A percentile compares a stretch with the other conserved stretches of the same genome.
phyloP scores from a whole-genome alignment of 2,797 vertebrate species.

The Botia almorhae region DNA sequence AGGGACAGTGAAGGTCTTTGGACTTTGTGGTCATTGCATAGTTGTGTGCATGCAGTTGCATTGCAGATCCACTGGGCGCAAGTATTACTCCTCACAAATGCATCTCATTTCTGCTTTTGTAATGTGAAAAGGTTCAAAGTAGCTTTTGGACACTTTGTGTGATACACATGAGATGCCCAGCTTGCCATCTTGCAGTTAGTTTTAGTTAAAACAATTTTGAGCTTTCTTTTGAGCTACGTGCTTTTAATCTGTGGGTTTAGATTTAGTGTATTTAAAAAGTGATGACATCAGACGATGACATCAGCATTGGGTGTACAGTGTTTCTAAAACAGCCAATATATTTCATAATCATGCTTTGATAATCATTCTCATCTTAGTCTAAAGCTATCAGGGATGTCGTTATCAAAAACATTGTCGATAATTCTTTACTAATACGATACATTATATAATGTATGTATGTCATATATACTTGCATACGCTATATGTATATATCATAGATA shows the following conservation, averaged over 20 bases:
- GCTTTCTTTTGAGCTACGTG: not conserved
- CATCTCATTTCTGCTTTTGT: slow-evolving; percentile 30
- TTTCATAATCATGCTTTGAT: slow-evolving; percentile 64
- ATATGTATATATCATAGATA: slow-evolving; percentile 55
- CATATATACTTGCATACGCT: slow-evolving; percentile 61
- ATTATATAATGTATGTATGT: slow-evolving; percentile 61
- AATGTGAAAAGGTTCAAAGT: slow-evolving; percentile 27
- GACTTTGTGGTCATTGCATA: not conserved
- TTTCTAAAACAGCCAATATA: slow-evolving; percentile 70
- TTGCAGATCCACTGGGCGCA: slow-evolving; percentile 1
- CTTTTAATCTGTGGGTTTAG: not conserved
- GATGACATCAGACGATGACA: not conserved
- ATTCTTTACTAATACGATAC: slow-evolving; percentile 44
- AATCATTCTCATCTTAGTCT: slow-evolving; percentile 63
- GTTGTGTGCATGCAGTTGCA: not conserved
- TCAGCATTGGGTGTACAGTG: slow-evolving; percentile 68
- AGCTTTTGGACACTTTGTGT: slow-evolving; percentile 42
- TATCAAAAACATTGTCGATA: slow-evolving; percentile 37
- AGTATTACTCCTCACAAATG: slow-evolving; percentile 10
- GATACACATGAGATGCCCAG: slow-evolving; percentile 53
- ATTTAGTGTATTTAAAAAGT: not conserved
- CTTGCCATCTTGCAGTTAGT: slow-evolving; percentile 51
- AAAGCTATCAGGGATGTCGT: slow-evolving; percentile 75
- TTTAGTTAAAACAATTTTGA: slow-evolving; percentile 30
- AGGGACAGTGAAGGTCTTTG: slow-evolving; percentile 12